Evolutionary conservation across 2,888 invertebrate species (phyloP).

Genomic region (Drosophila putrida): DNA sequence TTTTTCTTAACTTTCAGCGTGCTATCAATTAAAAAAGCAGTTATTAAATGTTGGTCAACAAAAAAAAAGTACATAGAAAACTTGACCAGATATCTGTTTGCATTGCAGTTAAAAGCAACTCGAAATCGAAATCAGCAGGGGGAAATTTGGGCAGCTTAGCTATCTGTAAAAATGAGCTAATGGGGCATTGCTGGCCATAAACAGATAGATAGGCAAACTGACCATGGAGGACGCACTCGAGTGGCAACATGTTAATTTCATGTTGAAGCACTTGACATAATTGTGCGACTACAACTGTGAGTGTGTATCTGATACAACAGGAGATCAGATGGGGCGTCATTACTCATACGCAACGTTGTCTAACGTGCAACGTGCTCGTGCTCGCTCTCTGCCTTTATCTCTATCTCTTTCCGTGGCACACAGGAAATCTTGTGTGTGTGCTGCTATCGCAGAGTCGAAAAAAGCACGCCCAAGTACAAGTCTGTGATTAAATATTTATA

Average conservation of each 20-base stretch:
- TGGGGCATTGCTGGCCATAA: constrained; percentile 9
- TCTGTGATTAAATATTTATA: constrained; percentile 83
- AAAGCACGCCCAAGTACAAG: constrained; percentile 72
- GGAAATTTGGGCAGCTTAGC: constrained; percentile 16
- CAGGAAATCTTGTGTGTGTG: constrained; percentile 45
- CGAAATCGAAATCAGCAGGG: constrained; percentile 27
- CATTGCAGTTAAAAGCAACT: constrained; percentile 21
- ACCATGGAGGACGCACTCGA: constrained; percentile 42
- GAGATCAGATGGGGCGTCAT: constrained; percentile 42
- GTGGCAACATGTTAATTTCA: constrained; percentile 75
- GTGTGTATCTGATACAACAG: constrained; percentile 6
- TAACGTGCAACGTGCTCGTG: constrained; percentile 9
- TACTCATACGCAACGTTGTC: constrained; percentile 67
- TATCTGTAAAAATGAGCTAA: constrained; percentile 34
- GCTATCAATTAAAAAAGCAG: constrained; percentile 38
- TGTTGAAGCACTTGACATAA: constrained; percentile 81
- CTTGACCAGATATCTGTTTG: constrained; percentile 41
- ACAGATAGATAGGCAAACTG: constrained; percentile 20
- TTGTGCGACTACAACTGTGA: constrained; percentile 43
- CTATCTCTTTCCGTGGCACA: constrained; percentile 19
- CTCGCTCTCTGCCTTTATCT: not conserved
- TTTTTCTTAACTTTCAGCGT: not conserved
- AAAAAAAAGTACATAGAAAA: constrained; percentile 1
- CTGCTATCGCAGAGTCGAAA: constrained; percentile 56
- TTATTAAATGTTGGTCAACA: constrained; percentile 24